Evolutionary conservation across 2,888 invertebrate genomes (phyloP).

Genomic region (Dasypogon diadema): DNA sequence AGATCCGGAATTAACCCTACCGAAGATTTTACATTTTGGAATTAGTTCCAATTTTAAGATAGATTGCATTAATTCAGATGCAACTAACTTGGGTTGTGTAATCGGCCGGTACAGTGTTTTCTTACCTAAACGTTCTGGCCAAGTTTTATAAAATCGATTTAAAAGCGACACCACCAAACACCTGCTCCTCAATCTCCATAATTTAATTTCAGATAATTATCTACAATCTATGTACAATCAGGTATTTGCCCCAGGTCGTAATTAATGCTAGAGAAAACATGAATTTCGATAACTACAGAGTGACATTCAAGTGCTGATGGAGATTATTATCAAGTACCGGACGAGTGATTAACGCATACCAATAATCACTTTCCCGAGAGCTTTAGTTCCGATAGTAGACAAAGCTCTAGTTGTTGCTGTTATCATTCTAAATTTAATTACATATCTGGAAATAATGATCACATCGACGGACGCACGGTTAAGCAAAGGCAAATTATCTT

Average conservation of each 20-base stretch:
- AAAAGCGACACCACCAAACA: too few species aligned
- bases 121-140: too few species aligned
- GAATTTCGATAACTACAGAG: slow-evolving; percentile 7
- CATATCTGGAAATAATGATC: slow-evolving; percentile 1
- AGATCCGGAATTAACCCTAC: too few species aligned
- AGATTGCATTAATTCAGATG: too few species aligned
- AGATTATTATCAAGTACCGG: slow-evolving; percentile 28
- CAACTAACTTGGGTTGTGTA: too few species aligned
- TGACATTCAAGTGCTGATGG: slow-evolving; percentile 27
- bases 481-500: background rate
- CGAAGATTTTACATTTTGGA: too few species aligned
- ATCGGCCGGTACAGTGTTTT: too few species aligned
- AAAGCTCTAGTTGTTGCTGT: background rate
- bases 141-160: too few species aligned
- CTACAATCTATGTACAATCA: too few species aligned
- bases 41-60: too few species aligned
- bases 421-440: slow-evolving; percentile 8
- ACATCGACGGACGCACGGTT: background rate
- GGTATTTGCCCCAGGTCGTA: background rate
- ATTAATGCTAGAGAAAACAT: slow-evolving; percentile 32
- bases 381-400: background rate
- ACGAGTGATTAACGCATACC: background rate
- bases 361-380: background rate
- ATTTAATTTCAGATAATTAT: too few species aligned
- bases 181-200: too few species aligned